phyloP scores from a whole-genome alignment of 2,888 invertebrate genomes.

The Xestia xanthographa region DNA sequence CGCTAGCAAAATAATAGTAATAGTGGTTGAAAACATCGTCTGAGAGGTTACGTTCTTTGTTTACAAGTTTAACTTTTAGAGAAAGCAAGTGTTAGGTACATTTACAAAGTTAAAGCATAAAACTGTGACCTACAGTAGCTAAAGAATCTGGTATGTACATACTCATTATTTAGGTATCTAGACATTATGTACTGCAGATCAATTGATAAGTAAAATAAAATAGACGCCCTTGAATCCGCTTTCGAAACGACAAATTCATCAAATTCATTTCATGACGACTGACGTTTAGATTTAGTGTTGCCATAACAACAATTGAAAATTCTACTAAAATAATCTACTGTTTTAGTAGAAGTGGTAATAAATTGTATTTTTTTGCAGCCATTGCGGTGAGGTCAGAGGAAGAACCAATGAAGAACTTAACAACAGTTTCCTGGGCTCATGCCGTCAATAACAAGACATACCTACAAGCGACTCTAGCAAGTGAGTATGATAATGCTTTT shows the following conservation, averaged over 20 bases:
- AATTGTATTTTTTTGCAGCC: constrained; percentile 73
- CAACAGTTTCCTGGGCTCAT: constrained; percentile 95
- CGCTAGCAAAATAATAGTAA: not conserved
- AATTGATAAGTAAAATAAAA: constrained; percentile 16
- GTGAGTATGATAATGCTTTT: constrained; percentile 79
- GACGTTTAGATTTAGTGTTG: constrained; percentile 36
- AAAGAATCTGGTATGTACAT: constrained; percentile 23
- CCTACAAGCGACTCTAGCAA: constrained; percentile 91
- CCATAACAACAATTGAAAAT: constrained; percentile 20
- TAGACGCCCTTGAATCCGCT: constrained; percentile 8
- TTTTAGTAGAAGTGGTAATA: constrained; percentile 45
- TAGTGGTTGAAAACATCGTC: not conserved
- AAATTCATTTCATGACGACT: constrained; percentile 42
- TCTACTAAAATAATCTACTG: not conserved
- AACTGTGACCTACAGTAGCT: not conserved
- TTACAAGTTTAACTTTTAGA: constrained; percentile 4
- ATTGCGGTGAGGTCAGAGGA: constrained; percentile 80
- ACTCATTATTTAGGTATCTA: not conserved
- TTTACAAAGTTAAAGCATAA: not conserved
- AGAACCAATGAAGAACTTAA: constrained; percentile 91
- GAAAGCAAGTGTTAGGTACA: not conserved
- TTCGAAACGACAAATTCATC: no score
- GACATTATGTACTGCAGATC: not conserved
- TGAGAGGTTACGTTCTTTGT: constrained; percentile 28
- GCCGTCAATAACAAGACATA: constrained; percentile 94